Evolutionary conservation across 2,113 vertebrate genomes (phyloP).

Genomic region (Cercocebus atys): DNA sequence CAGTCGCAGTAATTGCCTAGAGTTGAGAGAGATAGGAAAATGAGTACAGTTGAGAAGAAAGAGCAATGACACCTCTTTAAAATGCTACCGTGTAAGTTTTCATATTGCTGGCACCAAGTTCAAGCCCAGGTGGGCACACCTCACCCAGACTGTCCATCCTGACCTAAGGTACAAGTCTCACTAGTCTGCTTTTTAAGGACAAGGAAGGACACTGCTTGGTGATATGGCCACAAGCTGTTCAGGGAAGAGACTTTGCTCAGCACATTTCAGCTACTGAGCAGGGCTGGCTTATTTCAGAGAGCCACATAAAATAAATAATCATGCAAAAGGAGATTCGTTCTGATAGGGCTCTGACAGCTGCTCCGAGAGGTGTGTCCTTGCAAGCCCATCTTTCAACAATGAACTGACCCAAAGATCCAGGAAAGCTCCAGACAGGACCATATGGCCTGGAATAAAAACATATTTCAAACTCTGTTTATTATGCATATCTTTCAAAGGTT

Average conservation of each 20-base stretch:
- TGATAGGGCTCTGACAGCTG: slow-evolving; percentile 79
- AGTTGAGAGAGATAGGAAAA: neutral
- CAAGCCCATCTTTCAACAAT: slow-evolving; percentile 69
- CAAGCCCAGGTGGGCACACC: slow-evolving; percentile 66
- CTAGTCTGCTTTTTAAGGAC: slow-evolving; percentile 75
- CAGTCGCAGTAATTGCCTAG: neutral
- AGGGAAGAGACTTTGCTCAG: slow-evolving; percentile 78
- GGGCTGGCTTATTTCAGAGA: slow-evolving; percentile 56
- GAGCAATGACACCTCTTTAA: slow-evolving; percentile 44
- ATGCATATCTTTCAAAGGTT: slow-evolving; percentile 76
- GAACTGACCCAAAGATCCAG: slow-evolving; percentile 76
- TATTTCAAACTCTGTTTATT: slow-evolving; percentile 75
- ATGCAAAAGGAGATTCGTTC: slow-evolving; percentile 72
- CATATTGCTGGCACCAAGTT: slow-evolving; percentile 60
- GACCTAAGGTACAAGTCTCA: slow-evolving; percentile 36
- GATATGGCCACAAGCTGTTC: slow-evolving; percentile 78
- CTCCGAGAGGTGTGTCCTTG: slow-evolving; percentile 71
- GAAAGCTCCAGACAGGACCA: slow-evolving; percentile 67
- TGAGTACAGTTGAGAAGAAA: neutral
- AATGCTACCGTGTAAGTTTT: neutral
- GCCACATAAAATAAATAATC: slow-evolving; percentile 75
- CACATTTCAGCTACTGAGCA: slow-evolving; percentile 71
- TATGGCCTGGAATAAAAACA: slow-evolving; percentile 72
- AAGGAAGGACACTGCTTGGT: slow-evolving; percentile 73
- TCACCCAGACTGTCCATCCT: slow-evolving; percentile 56